phyloP scores from a whole-genome alignment of 2,888 invertebrate genomes.

The Clostera curtula region DNA sequence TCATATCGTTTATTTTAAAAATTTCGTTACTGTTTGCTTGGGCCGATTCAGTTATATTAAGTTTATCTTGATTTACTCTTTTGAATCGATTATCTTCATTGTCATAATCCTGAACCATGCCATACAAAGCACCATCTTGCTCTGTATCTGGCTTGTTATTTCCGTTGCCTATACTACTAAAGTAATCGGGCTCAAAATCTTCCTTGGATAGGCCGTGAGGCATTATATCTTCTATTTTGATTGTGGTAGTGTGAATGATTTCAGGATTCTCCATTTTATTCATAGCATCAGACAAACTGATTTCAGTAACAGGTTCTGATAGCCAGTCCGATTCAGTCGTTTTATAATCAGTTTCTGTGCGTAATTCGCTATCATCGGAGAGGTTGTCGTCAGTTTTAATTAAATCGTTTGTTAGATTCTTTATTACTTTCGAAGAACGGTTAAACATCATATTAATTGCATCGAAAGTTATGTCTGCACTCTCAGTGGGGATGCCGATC shows the following conservation, averaged over 20 bases:
- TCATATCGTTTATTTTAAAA: constrained; percentile 13
- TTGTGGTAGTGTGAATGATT: constrained; percentile 37
- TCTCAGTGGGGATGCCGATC: constrained; percentile 27
- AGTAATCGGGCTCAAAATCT: constrained; percentile 62
- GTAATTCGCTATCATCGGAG: constrained; percentile 20
- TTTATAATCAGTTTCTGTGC: constrained; percentile 18
- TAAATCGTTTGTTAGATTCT: constrained; percentile 18
- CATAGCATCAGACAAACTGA: constrained; percentile 41
- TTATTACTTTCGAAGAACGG: constrained; percentile 53
- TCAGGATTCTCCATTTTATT: constrained; percentile 38
- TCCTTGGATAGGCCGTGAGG: constrained; percentile 38
- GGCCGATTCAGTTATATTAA: no score
- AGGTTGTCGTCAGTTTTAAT: constrained; percentile 8
- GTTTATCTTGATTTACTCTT: constrained; percentile 45
- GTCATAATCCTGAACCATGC: constrained; percentile 53
- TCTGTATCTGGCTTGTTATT: constrained; percentile 39
- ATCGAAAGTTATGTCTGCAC: constrained; percentile 50
- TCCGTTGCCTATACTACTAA: constrained; percentile 41
- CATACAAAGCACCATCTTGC: constrained; percentile 44
- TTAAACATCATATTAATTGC: constrained; percentile 48
- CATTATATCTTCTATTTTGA: constrained; percentile 45
- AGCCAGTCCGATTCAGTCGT: constrained; percentile 57
- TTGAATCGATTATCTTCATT: constrained; percentile 49
- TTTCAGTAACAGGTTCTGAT: constrained; percentile 48
- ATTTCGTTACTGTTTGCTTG: no score